Percentiles rank a stretch among this genome's conserved stretches.
Conservation (phyloP, 2,888 invertebrate species). For the Dryobota labecula region DNA sequence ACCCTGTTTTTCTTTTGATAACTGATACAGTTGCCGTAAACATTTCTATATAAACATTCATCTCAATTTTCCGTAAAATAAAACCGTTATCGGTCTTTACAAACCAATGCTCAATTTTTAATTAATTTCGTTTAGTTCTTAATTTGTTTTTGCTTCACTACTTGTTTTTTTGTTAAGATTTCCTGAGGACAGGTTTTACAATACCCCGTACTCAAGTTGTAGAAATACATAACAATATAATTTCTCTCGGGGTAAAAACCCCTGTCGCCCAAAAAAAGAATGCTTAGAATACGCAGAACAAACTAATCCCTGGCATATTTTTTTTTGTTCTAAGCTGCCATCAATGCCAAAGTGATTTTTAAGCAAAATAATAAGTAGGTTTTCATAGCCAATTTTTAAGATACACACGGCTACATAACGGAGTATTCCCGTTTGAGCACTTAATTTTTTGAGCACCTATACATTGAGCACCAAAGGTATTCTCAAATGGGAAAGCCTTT, state of each 20-base stretch:
- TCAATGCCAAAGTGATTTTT: too few relatives aligned
- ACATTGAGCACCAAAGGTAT: too few relatives aligned
- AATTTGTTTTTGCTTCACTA: background rate
- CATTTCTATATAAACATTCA: background rate
- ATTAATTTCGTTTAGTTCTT: background rate
- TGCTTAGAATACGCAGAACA: background rate
- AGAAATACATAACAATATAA: background rate
- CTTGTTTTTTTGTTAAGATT: background rate
- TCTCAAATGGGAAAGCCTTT: too few relatives aligned
- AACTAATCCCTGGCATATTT: too few relatives aligned
- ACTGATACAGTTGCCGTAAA: conserved; percentile 7
- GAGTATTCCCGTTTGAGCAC: too few relatives aligned
- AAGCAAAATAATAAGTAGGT: background rate
- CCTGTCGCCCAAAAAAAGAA: background rate
- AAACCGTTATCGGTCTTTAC: background rate
- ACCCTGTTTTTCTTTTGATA: conserved; percentile 8
- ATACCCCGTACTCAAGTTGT: background rate
- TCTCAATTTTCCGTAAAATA: background rate
- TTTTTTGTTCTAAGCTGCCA: conserved; percentile 4
- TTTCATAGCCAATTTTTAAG: background rate
- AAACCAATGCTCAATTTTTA: background rate
- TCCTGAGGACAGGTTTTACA: background rate
- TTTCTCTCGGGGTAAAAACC: background rate
- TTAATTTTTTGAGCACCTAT: too few relatives aligned
- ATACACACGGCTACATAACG: too few relatives aligned